A percentile compares a stretch with the other conserved stretches of the same genome.
Conservation (phyloP, 2,888 invertebrate species). For the Hymenopus coronatus region DNA sequence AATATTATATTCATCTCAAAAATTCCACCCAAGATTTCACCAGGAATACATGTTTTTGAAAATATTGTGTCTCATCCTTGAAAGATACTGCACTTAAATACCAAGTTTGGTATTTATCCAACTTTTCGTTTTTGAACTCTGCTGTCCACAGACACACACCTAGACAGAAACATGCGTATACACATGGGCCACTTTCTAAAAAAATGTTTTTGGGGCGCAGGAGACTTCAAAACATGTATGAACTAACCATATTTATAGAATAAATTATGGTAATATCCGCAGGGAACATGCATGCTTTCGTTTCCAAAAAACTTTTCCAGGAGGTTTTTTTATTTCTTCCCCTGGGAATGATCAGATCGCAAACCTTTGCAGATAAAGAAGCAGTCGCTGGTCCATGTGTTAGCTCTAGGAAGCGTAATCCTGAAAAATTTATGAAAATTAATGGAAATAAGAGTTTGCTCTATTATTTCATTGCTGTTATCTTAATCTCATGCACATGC, state of each 20-base stretch:
- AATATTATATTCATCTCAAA: too few relatives aligned
- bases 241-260: background rate
- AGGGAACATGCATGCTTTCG: background rate
- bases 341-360: background rate
- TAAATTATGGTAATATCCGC: background rate
- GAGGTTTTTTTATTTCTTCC: background rate
- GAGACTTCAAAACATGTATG: too few relatives aligned
- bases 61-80: background rate
- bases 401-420: background rate
- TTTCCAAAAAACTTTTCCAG: background rate
- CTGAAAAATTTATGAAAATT: background rate
- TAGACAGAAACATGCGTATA: too few relatives aligned
- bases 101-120: too few relatives aligned
- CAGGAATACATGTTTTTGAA: too few relatives aligned
- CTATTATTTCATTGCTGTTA: background rate
- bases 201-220: too few relatives aligned
- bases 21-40: too few relatives aligned
- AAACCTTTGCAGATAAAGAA: background rate
- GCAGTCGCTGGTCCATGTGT: background rate
- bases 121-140: too few relatives aligned
- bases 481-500: background rate
- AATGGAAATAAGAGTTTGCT: background rate
- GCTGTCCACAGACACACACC: too few relatives aligned
- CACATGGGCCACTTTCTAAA: too few relatives aligned
- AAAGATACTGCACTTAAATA: too few relatives aligned